Evolutionary conservation across 2,888 invertebrate species (phyloP), one percentile per base, ranked within the genome.

Genomic region (Neria commutata): DNA sequence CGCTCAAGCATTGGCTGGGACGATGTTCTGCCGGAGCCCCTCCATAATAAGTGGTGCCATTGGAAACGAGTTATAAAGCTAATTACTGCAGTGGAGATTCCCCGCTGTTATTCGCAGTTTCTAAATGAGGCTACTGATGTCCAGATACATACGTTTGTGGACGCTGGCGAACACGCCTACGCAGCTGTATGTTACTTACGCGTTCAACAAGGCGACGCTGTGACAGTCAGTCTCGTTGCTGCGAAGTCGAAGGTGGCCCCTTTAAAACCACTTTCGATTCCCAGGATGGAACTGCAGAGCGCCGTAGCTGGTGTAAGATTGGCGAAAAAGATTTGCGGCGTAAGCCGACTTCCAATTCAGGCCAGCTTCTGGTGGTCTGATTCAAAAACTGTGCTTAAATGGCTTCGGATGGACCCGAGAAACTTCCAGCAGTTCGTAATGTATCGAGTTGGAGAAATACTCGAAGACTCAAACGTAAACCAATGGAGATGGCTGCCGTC

Each of bases 401-500:
- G 65, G 61, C 29, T 62, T 1, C 46, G 45, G 5, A 62, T 62
- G 58, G 60, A 64, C 26, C 60, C 62, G 1, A 64, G 51, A 45
- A 56, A 56, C 3, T 40, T 59, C 25, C 60, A 65, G n/a, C 55
- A 58, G 3, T 63, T 58, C 24, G 59, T 67, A 1, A 61, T 63
- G 56, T 49, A 54, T 49, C 37, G 65, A 14, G 56, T 62, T 6
- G 61, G 56, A 1, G 63, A 63, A 29, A 55, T 65, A n/a, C 17
- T 61, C n/a, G 64, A 67, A 40, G 16, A 49, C 2, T 52, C 63
- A 26, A 63, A 60, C 17, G 4, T 54, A 17, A 52, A 17, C 1
- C 58, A 62, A 21, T 61, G 60, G 60, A 29, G 53, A 25, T 66
- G 58, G 60, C 56, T 61, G 10, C 58, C 65, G 1, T 64, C 67